Percentiles rank a stretch among this genome's conserved stretches.
phyloP scores from a whole-genome alignment of 2,888 invertebrate species.

The Hyppa rectilinea region DNA sequence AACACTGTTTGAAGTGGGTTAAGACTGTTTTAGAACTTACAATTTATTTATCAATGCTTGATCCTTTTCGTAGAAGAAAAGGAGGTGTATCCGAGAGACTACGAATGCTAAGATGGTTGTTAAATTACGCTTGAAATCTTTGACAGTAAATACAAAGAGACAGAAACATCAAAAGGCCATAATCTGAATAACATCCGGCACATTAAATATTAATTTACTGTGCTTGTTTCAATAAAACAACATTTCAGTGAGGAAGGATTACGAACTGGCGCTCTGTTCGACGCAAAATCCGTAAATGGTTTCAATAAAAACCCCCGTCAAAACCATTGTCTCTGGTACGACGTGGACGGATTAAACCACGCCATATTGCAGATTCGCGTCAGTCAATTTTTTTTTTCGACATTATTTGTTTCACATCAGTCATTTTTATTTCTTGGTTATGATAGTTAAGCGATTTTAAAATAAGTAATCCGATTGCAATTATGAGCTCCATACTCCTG shows the following conservation, averaged over 20 bases:
- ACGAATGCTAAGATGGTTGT: not conserved
- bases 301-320: constrained; percentile 46
- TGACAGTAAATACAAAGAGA: constrained; percentile 7
- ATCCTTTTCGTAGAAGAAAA: not conserved
- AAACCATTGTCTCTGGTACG: constrained; percentile 47
- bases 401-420: constrained; percentile 29
- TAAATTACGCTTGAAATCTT: constrained; percentile 13
- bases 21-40: not conserved
- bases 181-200: constrained; percentile 24
- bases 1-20: constrained; percentile 28
- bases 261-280: constrained; percentile 19
- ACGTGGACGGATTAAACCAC: constrained; percentile 52
- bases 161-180: constrained; percentile 35
- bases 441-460: not conserved
- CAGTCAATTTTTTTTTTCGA: constrained; percentile 25
- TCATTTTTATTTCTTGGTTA: constrained; percentile 9
- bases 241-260: constrained; percentile 43
- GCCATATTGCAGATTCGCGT: constrained; percentile 54
- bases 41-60: not conserved
- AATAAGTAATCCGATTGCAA: constrained; percentile 2
- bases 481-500: too few relatives aligned
- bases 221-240: constrained; percentile 37
- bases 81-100: too few relatives aligned
- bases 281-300: constrained; percentile 43
- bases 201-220: constrained; percentile 25